A percentile compares a stretch with the other conserved stretches of the same genome.
Evolutionary conservation across 2,888 invertebrate species (phyloP).

Genomic region (Harpagoxenus sublaevis): DNA sequence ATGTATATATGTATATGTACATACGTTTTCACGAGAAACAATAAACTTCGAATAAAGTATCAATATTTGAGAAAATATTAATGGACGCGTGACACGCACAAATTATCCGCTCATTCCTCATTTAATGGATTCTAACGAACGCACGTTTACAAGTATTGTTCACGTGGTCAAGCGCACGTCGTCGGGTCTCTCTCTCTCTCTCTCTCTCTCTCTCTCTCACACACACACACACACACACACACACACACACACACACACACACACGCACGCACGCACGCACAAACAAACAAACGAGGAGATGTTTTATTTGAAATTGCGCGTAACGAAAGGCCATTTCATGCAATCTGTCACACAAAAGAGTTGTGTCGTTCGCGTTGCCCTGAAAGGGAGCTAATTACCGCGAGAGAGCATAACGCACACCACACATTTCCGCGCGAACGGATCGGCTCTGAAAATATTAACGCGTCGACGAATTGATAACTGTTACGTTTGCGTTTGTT

Average conservation of each 20-base stretch:
- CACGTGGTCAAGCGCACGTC: background rate
- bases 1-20: background rate
- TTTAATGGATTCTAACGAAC: constrained; percentile 29
- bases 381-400: constrained; percentile 21
- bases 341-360: constrained; percentile 21
- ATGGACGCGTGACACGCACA: background rate
- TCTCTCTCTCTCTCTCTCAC: too few relatives aligned
- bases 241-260: background rate
- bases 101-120: constrained; percentile 14
- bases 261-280: too few relatives aligned
- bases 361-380: background rate
- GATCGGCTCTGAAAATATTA: background rate
- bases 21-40: background rate
- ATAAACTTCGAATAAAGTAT: background rate
- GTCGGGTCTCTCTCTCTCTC: background rate
- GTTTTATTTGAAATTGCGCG: constrained; percentile 27
- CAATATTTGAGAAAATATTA: constrained; percentile 19
- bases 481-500: too few relatives aligned
- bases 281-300: background rate
- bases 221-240: background rate
- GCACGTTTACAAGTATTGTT: constrained; percentile 1
- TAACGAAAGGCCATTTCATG: constrained; percentile 23
- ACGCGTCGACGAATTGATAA: background rate
- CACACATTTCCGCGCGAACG: background rate
- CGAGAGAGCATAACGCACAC: background rate